Base-by-base conservation (phyloP, 2,797 vertebrate species). In the Morelia viridis region DNA sequence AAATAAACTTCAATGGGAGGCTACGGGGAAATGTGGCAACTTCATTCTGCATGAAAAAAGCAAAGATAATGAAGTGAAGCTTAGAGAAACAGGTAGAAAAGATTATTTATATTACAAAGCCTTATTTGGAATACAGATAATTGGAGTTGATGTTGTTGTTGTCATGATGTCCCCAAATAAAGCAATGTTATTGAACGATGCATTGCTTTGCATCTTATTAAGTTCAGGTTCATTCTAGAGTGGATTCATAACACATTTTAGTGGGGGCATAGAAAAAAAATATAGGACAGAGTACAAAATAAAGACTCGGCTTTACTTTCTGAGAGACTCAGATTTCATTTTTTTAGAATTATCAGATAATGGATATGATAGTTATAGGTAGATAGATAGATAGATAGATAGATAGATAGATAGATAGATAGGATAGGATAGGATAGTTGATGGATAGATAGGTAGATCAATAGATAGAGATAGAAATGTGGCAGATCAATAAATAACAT, bases 41-140 rank as follows among this genome's bases (percentile, higher is more conserved):
- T 96, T 95, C 94, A 94, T 96, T 93, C 61, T 89, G 91, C 76
- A 94, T 17, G 12, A 68, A 31, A 50, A 94, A 95, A 93, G 93
- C 83, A 95, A 94, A 94, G 95, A 94, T 92, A 91, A 89, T 71
- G 46, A 19, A 87, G 26, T 91, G 1, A 41, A 89, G 68, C 50
- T 65, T 64, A 35, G 86, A 92, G 89, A 10, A 57, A 35, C 26
- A 57, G 17, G 31, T 31, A 85, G 60, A 84, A 89, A 3, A 22
- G 85, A 92, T 0, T 0, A 0, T 85, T 94, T 90, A 50, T 26
- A 15, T 50, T 0, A 0, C 46, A 91, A 92, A 35, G 3, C 76
- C 68, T 91, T 56, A 35, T 58, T 50, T 58, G 35, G 28, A 46
- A 35, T n/a, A 35, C 5, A 88, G 85, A 24, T 92, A 57, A 61